phyloP scores from a whole-genome alignment of 2,888 invertebrate genomes.

The Ectemnius lituratus region DNA sequence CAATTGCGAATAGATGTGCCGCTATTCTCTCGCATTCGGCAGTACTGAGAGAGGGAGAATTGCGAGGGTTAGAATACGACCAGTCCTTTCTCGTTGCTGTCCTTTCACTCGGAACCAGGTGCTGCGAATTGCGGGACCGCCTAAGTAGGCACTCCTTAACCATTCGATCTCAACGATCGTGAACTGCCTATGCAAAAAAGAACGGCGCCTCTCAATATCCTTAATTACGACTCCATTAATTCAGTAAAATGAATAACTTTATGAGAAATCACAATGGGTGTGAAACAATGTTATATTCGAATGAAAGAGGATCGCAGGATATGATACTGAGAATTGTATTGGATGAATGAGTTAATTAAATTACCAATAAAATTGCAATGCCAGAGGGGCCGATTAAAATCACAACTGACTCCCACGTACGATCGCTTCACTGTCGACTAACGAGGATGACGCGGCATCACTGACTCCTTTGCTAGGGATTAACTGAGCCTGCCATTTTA shows the following conservation, averaged over 20 bases:
- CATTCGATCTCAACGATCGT: conserved; percentile 5
- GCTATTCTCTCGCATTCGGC: background rate
- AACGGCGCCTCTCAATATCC: conserved; percentile 19
- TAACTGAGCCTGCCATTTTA: no score
- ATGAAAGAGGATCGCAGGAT: no score
- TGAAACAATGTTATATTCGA: no score
- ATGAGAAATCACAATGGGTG: no score
- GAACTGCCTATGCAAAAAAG: conserved; percentile 16
- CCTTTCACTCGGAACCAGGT: conserved; percentile 63
- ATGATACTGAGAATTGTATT: no score
- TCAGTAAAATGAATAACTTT: background rate
- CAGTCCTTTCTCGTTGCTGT: conserved; percentile 50
- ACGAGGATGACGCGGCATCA: no score
- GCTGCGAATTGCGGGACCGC: conserved; percentile 56
- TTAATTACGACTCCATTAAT: background rate
- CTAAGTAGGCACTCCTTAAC: conserved; percentile 36
- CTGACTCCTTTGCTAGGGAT: no score
- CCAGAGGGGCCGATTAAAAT: no score
- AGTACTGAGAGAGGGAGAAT: background rate
- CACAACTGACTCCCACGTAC: no score
- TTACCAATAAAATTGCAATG: no score
- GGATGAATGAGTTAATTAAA: no score
- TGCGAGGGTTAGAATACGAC: conserved; percentile 1
- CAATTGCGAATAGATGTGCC: background rate
- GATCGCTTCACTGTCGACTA: no score